phyloP scores from a whole-genome alignment of 2,797 vertebrate genomes.

The Semotilus atromaculatus region DNA sequence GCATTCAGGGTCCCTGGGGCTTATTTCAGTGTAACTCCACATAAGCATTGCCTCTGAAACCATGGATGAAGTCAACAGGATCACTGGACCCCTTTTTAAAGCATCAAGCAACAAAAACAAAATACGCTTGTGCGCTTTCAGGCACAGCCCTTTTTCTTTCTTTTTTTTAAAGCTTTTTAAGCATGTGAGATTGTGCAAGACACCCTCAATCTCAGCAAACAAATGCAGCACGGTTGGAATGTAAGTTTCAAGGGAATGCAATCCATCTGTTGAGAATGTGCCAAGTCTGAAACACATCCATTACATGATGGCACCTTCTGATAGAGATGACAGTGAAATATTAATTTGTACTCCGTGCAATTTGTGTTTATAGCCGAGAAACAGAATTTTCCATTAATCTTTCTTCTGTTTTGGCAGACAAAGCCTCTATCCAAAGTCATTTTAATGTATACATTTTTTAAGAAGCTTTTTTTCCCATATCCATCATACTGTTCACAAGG shows the following conservation, averaged over 20 bases:
- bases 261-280: constrained; percentile 45
- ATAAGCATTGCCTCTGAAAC: constrained; percentile 32
- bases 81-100: constrained; percentile 8
- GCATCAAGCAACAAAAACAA: constrained; percentile 31
- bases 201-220: constrained; percentile 27
- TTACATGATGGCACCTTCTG: constrained; percentile 23
- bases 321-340: constrained; percentile 23
- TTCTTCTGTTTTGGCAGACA: not conserved
- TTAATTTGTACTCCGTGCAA: not conserved
- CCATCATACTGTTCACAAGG: not conserved
- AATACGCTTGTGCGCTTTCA: constrained; percentile 25
- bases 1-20: constrained; percentile 43
- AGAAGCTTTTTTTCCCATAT: not conserved
- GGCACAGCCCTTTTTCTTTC: not conserved
- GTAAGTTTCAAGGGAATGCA: constrained; percentile 36
- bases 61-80: constrained; percentile 50
- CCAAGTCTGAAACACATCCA: constrained; percentile 39
- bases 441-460: not conserved
- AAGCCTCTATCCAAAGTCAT: not conserved
- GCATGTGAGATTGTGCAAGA: constrained; percentile 42
- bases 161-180: constrained; percentile 15
- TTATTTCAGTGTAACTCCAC: constrained; percentile 47
- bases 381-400: not conserved
- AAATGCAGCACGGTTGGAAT: constrained; percentile 43
- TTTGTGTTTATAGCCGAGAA: constrained; percentile 22